Evolutionary conservation across 2,113 vertebrate genomes (phyloP).

Genomic region (Equus quagga): DNA sequence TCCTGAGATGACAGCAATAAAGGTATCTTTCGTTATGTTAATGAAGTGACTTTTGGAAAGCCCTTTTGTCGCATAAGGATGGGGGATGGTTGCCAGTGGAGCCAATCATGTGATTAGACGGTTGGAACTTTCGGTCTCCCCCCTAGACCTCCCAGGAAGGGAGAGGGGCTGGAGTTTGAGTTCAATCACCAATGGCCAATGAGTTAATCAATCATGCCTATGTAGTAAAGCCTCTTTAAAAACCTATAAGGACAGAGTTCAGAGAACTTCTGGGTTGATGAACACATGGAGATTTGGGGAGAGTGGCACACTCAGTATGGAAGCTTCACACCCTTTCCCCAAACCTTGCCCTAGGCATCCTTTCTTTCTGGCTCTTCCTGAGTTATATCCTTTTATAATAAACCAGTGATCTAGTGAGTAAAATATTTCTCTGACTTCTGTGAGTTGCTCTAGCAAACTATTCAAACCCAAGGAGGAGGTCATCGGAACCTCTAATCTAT

Average conservation of each 20-base stretch:
- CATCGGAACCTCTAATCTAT: neutral
- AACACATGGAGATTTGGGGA: neutral
- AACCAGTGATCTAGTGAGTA: neutral
- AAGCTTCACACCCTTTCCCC: neutral
- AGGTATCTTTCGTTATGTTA: neutral
- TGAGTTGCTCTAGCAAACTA: neutral
- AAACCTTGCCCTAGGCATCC: neutral
- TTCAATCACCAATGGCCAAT: no score
- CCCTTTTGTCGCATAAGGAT: neutral
- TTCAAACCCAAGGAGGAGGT: neutral
- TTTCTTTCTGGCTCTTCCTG: neutral
- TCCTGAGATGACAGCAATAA: neutral
- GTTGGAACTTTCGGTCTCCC: neutral
- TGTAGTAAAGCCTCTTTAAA: neutral
- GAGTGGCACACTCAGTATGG: neutral
- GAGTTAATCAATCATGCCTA: neutral
- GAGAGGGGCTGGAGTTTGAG: no score
- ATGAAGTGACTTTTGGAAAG: neutral
- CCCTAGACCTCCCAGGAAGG: no score
- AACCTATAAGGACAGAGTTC: neutral
- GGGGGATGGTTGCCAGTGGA: neutral
- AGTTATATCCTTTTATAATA: neutral
- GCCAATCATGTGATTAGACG: neutral
- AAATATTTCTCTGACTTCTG: neutral
- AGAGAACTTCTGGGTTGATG: neutral